Percentiles rank a stretch among this genome's conserved stretches.
Evolutionary conservation across 2,888 invertebrate genomes (phyloP).

Genomic region (Epinotia brunnichana): DNA sequence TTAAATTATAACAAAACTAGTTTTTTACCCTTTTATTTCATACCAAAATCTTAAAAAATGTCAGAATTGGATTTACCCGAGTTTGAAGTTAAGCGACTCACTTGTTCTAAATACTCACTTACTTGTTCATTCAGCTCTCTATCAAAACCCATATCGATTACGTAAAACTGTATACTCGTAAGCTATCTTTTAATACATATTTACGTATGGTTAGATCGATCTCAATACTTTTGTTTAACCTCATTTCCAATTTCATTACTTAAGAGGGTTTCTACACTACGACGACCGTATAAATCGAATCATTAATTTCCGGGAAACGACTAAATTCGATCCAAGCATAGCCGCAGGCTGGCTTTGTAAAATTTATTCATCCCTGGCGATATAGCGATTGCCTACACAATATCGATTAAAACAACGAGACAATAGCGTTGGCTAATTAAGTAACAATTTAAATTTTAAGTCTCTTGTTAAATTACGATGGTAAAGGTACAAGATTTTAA

Average conservation of each 20-base stretch:
- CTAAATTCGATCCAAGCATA: conserved; percentile 15
- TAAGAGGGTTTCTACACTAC: conserved; percentile 10
- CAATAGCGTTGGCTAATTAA: conserved; percentile 13
- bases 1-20: too few relatives aligned
- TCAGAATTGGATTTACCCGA: too few relatives aligned
- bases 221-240: not conserved
- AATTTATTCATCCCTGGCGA: conserved; percentile 22
- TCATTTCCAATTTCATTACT: not conserved
- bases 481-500: too few relatives aligned
- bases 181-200: too few relatives aligned
- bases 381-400: conserved; percentile 13
- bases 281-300: conserved; percentile 13
- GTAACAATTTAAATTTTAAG: not conserved
- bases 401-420: not conserved
- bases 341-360: conserved; percentile 23
- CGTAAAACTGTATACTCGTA: too few relatives aligned
- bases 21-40: too few relatives aligned
- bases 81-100: too few relatives aligned
- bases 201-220: not conserved
- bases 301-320: conserved; percentile 26
- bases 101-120: not conserved
- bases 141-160: too few relatives aligned
- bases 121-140: not conserved
- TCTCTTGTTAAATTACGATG: not conserved
- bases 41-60: too few relatives aligned